phyloP scores from a whole-genome alignment of 1,140 invertebrate genomes.

The Drosophila neocordata region DNA sequence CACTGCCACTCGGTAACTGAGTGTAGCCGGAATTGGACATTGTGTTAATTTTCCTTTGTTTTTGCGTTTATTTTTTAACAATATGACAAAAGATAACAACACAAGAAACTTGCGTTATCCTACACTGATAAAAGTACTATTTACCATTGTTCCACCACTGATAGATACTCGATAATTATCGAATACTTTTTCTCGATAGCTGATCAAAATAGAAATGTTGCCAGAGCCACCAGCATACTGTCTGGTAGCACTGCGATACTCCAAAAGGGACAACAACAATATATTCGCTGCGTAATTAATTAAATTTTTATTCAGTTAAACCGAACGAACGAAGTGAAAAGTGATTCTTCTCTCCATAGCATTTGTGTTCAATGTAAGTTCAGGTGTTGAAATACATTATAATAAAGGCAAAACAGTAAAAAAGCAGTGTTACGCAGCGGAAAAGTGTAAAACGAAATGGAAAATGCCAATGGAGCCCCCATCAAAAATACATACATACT shows the following conservation, averaged over 20 bases:
- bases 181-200: no score
- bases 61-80: background rate
- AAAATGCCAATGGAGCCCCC: constrained; percentile 66
- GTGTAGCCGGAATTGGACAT: constrained; percentile 63
- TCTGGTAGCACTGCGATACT: constrained; percentile 17
- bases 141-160: background rate
- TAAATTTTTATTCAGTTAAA: constrained; percentile 47
- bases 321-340: constrained; percentile 34
- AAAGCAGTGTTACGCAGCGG: constrained; percentile 63
- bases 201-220: background rate
- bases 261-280: constrained; percentile 60
- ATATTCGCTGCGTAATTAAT: constrained; percentile 72
- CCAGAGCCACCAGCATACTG: background rate
- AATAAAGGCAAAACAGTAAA: background rate
- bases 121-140: background rate
- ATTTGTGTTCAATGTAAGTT: constrained; percentile 58
- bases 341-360: constrained; percentile 8
- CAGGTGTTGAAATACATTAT: background rate
- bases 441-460: constrained; percentile 42
- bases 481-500: constrained; percentile 53
- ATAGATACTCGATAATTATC: background rate
- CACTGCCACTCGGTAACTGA: constrained; percentile 62
- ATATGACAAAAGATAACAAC: background rate
- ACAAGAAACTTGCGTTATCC: background rate
- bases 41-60: background rate